Evolutionary conservation across 2,113 vertebrate genomes (phyloP), one percentile per base, ranked within the genome.

Genomic region (Labeo rohita): DNA sequence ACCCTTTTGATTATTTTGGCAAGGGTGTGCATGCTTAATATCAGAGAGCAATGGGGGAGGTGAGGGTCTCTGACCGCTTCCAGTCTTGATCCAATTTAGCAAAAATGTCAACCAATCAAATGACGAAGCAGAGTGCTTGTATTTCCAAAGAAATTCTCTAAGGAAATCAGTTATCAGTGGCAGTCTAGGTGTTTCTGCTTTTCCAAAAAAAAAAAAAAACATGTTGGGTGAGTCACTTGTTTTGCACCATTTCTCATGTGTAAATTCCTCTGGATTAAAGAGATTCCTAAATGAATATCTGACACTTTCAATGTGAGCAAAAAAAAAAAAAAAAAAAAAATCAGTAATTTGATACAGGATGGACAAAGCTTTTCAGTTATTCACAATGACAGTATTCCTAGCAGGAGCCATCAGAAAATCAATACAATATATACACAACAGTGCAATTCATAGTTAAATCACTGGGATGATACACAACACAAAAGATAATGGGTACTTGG

Each of bases 351-450:
- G 21, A 61, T 15, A 59, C 9, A 61, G 59, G n/a, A 28, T 11
- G 12, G 78, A 49, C 36, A 49, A 80, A 65, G 59, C 7, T 21
- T 45, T 52, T 66, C 34, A 13, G 70, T 76, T 47, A 66, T 10
- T 81, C 18, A 66, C 45, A 86, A 83, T 65, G 28, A 52, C 9
- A 74, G 39, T 4, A 36, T 80, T 63, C 21, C 50, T 36, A 36
- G 75, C 50, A 77, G 75, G 23, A 56, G 13, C 68, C n/a, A 21
- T 12, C 43, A 86, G 75, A 18, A 28, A 74, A 86, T 82, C 85
- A 54, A 76, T 76, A 82, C 5, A 70, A 6, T 59, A 8, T 70
- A 45, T 49, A 21, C 10, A 59, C 1, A 59, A 54, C 78, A 75
- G 65, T 3, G 28, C 75, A 10, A 56, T 75, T 39, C 11, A 66